Conservation (phyloP, 2,797 vertebrate genomes). For the Pseudochaenichthys georgianus region DNA sequence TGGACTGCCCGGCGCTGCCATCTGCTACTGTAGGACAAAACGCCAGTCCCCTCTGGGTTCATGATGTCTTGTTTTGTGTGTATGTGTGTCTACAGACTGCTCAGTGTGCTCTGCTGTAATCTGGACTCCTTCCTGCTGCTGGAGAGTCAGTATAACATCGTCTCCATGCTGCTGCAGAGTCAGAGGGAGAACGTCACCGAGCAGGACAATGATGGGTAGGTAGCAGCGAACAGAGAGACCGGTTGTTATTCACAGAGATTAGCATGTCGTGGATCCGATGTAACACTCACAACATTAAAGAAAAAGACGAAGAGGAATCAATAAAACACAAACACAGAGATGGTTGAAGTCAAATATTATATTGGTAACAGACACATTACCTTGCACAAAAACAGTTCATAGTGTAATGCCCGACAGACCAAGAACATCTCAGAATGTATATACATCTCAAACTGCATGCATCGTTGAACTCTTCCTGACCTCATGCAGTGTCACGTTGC, state of each 20-base stretch:
- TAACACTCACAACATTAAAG: too few relatives aligned
- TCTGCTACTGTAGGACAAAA: slow-evolving; percentile 26
- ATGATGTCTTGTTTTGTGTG: slow-evolving; percentile 35
- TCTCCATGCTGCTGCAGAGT: slow-evolving; percentile 88
- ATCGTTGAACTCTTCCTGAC: too few relatives aligned
- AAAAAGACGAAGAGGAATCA: too few relatives aligned
- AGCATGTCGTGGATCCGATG: too few relatives aligned
- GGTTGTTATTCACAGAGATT: not conserved
- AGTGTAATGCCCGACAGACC: too few relatives aligned
- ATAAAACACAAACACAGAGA: too few relatives aligned
- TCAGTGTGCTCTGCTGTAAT: slow-evolving; percentile 92
- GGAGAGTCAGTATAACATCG: slow-evolving; percentile 92
- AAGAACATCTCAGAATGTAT: too few relatives aligned
- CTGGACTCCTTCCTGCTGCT: slow-evolving; percentile 92
- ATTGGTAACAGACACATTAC: too few relatives aligned
- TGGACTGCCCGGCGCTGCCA: slow-evolving; percentile 13
- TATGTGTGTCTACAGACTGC: slow-evolving; percentile 84
- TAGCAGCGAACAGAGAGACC: not conserved
- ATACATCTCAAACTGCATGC: too few relatives aligned
- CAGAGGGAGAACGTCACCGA: slow-evolving; percentile 89
- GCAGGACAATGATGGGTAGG: slow-evolving; percentile 80
- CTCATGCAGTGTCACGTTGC: too few relatives aligned
- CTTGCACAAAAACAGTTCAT: too few relatives aligned
- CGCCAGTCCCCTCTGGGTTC: slow-evolving; percentile 33
- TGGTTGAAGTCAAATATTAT: too few relatives aligned